phyloP scores from a whole-genome alignment of 2,888 invertebrate genomes.

The Dynastes maya region DNA sequence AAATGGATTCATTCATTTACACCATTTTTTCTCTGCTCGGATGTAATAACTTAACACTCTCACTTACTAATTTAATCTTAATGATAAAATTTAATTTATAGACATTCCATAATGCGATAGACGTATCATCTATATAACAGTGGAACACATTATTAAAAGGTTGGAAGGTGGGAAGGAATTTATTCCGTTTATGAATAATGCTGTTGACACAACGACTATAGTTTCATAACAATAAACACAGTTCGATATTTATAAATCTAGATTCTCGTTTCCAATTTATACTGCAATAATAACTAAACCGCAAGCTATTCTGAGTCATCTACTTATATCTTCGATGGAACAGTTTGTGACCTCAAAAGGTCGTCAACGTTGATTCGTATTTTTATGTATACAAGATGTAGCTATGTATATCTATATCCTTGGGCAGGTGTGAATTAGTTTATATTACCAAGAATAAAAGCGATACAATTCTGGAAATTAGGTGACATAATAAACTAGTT shows the following conservation, averaged over 20 bases:
- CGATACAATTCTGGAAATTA: no score
- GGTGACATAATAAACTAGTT: no score
- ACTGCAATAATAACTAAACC: not conserved
- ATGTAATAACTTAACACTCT: not conserved
- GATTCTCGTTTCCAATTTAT: not conserved
- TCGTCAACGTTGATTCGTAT: conserved; percentile 16
- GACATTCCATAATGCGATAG: not conserved
- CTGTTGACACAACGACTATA: not conserved
- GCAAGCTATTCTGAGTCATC: not conserved
- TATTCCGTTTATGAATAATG: not conserved
- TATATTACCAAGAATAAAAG: not conserved
- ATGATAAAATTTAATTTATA: not conserved
- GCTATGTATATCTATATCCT: not conserved
- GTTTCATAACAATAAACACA: not conserved
- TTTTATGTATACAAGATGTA: not conserved
- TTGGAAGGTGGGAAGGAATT: not conserved
- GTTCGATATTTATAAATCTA: not conserved
- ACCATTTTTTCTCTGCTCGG: not conserved
- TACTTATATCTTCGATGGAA: not conserved
- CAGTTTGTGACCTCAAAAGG: conserved; percentile 32
- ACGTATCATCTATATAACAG: not conserved
- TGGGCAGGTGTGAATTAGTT: not conserved
- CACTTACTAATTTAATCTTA: conserved; percentile 7
- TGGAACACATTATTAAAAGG: not conserved
- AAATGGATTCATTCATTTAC: not conserved